Evolutionary conservation across 2,113 vertebrate species (phyloP).

Genomic region (Amphilophus citrinellus): DNA sequence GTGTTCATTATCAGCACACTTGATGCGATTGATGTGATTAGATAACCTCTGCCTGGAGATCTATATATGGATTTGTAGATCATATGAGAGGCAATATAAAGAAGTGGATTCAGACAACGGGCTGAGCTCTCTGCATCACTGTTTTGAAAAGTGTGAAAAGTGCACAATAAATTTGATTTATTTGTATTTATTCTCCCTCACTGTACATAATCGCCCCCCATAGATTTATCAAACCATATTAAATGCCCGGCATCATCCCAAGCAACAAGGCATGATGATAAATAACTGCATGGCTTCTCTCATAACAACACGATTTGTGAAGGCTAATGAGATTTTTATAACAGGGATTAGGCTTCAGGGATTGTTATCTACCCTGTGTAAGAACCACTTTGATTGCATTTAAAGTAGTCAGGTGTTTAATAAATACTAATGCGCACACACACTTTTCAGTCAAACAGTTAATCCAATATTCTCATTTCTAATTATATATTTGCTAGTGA

Average conservation of each 20-base stretch:
- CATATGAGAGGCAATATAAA: background rate
- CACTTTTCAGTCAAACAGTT: no score
- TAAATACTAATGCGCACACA: background rate
- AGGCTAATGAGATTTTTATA: constrained; percentile 53
- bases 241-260: constrained; percentile 5
- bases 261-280: background rate
- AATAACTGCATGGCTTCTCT: constrained; percentile 28
- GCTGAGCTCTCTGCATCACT: background rate
- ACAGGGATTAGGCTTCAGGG: constrained; percentile 34
- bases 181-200: constrained; percentile 14
- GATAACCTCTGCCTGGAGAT: background rate
- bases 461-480: no score
- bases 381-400: constrained; percentile 47
- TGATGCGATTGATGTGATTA: constrained; percentile 16
- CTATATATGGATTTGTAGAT: background rate
- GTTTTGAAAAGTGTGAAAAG: constrained; percentile 7
- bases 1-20: background rate
- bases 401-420: constrained; percentile 49
- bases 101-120: background rate
- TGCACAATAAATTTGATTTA: constrained; percentile 2
- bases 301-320: constrained; percentile 15
- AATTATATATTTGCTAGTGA: background rate
- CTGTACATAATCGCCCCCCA: constrained; percentile 5
- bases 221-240: constrained; percentile 23
- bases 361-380: constrained; percentile 4